Conservation (phyloP, 2,888 invertebrate species). For the Latrodectus elegans region DNA sequence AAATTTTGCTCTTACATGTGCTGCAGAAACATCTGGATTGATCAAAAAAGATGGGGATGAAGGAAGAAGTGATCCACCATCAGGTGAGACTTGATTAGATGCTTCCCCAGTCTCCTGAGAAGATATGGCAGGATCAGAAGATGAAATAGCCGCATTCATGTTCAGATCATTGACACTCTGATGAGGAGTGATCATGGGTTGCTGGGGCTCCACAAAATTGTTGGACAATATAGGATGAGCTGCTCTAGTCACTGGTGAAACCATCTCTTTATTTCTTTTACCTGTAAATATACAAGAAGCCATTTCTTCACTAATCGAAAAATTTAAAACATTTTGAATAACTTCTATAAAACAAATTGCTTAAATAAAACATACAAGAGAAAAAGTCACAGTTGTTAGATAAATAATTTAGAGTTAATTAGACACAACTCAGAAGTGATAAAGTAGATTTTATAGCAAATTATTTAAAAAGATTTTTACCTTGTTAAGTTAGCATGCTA, state of each 20-base stretch:
- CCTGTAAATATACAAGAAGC: too few relatives aligned
- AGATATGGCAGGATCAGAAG: neutral
- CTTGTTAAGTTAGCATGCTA: too few relatives aligned
- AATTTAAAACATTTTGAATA: too few relatives aligned
- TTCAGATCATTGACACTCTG: neutral
- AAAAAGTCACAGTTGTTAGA: too few relatives aligned
- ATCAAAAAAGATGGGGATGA: conserved; percentile 26
- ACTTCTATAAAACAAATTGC: too few relatives aligned
- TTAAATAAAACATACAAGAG: too few relatives aligned
- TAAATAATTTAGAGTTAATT: too few relatives aligned
- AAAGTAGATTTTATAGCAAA: too few relatives aligned
- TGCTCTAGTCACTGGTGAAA: conserved; percentile 18
- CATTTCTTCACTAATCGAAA: too few relatives aligned
- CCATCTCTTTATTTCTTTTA: conserved; percentile 3
- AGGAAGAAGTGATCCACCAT: conserved; percentile 1
- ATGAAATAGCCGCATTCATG: conserved; percentile 17
- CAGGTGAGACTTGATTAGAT: conserved; percentile 11
- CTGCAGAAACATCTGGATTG: neutral
- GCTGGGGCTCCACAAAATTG: conserved; percentile 13
- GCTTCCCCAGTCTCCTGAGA: neutral
- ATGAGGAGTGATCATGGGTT: neutral
- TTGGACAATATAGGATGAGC: neutral
- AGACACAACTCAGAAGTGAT: too few relatives aligned
- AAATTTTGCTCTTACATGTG: neutral
- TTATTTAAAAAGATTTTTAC: too few relatives aligned